Evolutionary conservation across 2,888 invertebrate species (phyloP).

Genomic region (Carterocephalus palaemon): DNA sequence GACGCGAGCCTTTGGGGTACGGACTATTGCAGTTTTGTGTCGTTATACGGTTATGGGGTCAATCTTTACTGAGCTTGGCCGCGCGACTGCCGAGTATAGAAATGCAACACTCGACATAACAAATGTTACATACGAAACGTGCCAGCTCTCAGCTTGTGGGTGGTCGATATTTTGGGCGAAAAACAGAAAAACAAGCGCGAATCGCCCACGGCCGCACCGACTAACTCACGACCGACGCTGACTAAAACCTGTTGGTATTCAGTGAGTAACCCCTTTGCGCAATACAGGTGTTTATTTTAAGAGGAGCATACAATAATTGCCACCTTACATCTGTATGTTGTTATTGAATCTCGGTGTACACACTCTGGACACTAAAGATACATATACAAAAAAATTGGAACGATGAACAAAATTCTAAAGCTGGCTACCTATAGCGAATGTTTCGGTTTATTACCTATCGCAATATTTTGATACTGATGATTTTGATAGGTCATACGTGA

Average conservation of each 20-base stretch:
- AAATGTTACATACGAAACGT: constrained; percentile 35
- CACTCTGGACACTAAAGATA: background rate
- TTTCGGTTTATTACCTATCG: constrained; percentile 2
- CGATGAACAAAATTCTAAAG: constrained; percentile 6
- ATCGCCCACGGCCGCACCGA: constrained; percentile 45
- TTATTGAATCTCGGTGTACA: background rate
- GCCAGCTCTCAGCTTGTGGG: constrained; percentile 52
- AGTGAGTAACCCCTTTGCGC: constrained; percentile 62
- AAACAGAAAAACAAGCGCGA: constrained; percentile 47
- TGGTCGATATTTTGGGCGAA: constrained; percentile 59
- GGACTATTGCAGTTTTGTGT: constrained; percentile 9
- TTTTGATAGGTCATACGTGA: too few species aligned
- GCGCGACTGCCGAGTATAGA: too few species aligned
- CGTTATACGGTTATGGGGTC: too few species aligned
- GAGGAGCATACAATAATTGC: constrained; percentile 26
- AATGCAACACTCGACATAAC: constrained; percentile 33
- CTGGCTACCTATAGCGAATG: constrained; percentile 2
- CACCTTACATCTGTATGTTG: constrained; percentile 16
- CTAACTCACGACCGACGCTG: constrained; percentile 38
- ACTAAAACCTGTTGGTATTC: constrained; percentile 54
- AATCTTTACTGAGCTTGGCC: too few species aligned
- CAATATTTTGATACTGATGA: background rate
- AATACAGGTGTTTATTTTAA: constrained; percentile 61
- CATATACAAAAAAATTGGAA: constrained; percentile 9
- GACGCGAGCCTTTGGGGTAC: too few species aligned